Conservation (phyloP, 2,888 invertebrate species). For the Sinelater perroti region DNA sequence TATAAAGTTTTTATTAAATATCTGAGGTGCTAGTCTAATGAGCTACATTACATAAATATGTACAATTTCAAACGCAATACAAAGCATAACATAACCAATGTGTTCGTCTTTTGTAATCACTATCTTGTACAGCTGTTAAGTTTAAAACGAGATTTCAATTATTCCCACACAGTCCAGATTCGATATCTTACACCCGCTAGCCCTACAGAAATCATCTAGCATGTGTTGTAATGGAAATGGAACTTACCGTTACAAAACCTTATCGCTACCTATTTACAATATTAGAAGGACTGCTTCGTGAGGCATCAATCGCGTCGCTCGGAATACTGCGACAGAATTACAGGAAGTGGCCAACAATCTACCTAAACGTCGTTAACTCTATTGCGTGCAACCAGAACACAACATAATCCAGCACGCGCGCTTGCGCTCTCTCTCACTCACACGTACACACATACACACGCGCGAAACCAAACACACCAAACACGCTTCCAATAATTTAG, state of each 20-base stretch:
- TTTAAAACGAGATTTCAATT: not conserved
- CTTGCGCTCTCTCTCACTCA: not conserved
- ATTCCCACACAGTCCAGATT: conserved; percentile 3
- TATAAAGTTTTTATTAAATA: conserved; percentile 27
- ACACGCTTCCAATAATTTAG: conserved; percentile 14
- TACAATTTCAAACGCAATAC: conserved; percentile 13
- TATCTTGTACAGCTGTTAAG: too few species aligned
- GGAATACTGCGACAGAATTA: not conserved
- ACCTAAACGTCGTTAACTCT: too few species aligned
- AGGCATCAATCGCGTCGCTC: too few species aligned
- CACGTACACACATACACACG: not conserved
- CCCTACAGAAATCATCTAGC: too few species aligned
- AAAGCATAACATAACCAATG: not conserved
- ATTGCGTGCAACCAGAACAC: too few species aligned
- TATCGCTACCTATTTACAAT: too few species aligned
- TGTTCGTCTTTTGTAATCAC: too few species aligned
- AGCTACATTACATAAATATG: conserved; percentile 27
- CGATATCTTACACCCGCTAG: not conserved
- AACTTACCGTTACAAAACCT: too few species aligned
- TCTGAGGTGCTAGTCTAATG: conserved; percentile 17
- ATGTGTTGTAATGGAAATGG: too few species aligned
- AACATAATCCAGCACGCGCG: not conserved
- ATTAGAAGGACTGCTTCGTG: too few species aligned
- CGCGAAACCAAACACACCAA: not conserved
- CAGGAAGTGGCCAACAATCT: too few species aligned